Conservation (phyloP, 2,888 invertebrate species). For the Silvanus unidentatus region DNA sequence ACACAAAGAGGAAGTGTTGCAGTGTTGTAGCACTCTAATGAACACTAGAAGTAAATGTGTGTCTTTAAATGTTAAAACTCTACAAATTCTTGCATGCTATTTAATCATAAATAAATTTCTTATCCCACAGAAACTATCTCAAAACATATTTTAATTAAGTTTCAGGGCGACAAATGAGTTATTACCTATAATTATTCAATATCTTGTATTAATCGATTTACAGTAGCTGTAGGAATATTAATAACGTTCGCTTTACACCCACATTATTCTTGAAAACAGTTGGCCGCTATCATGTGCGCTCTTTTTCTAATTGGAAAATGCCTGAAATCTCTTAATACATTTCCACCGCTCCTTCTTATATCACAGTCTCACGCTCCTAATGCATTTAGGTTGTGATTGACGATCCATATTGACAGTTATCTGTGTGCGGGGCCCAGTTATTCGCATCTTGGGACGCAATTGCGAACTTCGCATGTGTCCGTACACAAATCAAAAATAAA, state of each 20-base stretch:
- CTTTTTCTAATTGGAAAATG: background rate
- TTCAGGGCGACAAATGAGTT: constrained; percentile 28
- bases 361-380: too few relatives aligned
- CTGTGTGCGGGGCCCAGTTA: constrained; percentile 37
- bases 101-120: constrained; percentile 3
- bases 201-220: constrained; percentile 29
- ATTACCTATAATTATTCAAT: constrained; percentile 35
- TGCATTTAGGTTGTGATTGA: constrained; percentile 40
- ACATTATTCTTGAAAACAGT: background rate
- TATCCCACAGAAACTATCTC: constrained; percentile 6
- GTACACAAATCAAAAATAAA: too few relatives aligned
- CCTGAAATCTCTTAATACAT: too few relatives aligned
- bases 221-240: constrained; percentile 22
- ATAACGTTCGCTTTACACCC: constrained; percentile 9
- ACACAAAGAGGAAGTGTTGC: too few relatives aligned
- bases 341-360: too few relatives aligned
- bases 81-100: constrained; percentile 2
- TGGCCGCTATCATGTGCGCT: background rate
- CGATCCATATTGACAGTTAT: constrained; percentile 43
- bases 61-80: too few relatives aligned
- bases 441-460: background rate
- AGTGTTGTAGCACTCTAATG: too few relatives aligned
- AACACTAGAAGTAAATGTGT: too few relatives aligned
- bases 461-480: too few relatives aligned
- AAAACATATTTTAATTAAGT: constrained; percentile 31